These are phyloP conservation scores for Caligus rogercresseyi DNA, from an alignment of 1,140 invertebrate species.

Conservation along the genomic window DNA sequence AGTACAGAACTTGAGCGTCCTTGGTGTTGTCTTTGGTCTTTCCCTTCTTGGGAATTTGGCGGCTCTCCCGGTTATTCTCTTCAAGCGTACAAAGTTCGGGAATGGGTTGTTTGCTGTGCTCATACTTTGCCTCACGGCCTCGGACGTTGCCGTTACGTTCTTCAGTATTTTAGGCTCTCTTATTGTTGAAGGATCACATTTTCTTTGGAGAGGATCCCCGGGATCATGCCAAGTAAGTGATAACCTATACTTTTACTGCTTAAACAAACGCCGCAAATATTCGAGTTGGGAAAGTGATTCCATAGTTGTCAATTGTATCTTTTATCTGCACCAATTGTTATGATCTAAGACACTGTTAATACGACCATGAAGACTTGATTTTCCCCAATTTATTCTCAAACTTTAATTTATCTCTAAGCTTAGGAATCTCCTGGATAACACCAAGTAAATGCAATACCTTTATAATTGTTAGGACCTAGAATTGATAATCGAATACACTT, in stretches of 20 bases:
- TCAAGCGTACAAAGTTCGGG: slow-evolving; percentile 4
- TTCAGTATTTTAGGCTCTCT: slow-evolving; percentile 9
- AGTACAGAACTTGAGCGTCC: not conserved
- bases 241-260: too few species aligned
- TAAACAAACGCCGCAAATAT: too few species aligned
- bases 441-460: too few species aligned
- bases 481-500: too few species aligned
- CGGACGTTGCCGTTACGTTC: slow-evolving; percentile 7
- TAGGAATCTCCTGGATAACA: too few species aligned
- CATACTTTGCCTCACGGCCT: not conserved
- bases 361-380: too few species aligned
- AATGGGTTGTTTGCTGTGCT: slow-evolving; percentile 10
- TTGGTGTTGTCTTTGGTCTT: not conserved
- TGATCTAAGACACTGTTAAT: too few species aligned
- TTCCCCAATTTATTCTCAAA: too few species aligned
- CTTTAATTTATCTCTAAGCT: too few species aligned
- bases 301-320: not conserved
- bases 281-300: too few species aligned
- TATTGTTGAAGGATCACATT: not conserved
- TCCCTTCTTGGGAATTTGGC: not conserved
- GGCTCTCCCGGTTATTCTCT: slow-evolving; percentile 2
- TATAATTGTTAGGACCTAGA: too few species aligned
- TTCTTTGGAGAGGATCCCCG: slow-evolving; percentile 1
- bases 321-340: too few species aligned
- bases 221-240: slow-evolving; percentile 5